Conservation (phyloP, 2,797 vertebrate species). For the Hydrolagus colliei region DNA sequence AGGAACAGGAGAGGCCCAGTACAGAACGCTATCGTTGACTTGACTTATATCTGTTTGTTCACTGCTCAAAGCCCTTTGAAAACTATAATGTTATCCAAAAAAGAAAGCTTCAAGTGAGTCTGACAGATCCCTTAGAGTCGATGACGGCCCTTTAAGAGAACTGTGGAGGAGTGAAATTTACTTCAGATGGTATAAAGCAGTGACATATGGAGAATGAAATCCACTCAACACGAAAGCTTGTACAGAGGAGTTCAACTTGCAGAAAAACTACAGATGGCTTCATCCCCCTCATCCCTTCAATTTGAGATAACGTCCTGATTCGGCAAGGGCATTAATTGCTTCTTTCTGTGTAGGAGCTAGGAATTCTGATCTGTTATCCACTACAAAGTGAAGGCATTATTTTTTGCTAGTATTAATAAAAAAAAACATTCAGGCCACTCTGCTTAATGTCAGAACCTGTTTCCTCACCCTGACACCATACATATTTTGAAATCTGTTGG, state of each 20-base stretch:
- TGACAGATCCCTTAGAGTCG: neutral
- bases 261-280: slow-evolving; percentile 20
- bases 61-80: no score
- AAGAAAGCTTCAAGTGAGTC: neutral
- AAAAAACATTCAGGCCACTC: neutral
- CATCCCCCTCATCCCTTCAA: neutral
- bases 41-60: no score
- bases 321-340: slow-evolving; percentile 8
- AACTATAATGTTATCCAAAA: no score
- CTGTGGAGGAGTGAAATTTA: slow-evolving; percentile 2
- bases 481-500: neutral
- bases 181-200: neutral
- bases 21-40: no score
- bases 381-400: neutral
- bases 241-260: neutral
- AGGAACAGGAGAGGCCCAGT: no score
- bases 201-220: neutral
- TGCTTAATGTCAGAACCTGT: slow-evolving; percentile 11
- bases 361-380: slow-evolving; percentile 16
- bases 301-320: slow-evolving; percentile 21
- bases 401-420: slow-evolving; percentile 1
- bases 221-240: neutral
- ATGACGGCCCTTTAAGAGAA: neutral
- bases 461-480: slow-evolving; percentile 4
- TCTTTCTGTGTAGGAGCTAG: slow-evolving; percentile 2